Evolutionary conservation across 2,797 vertebrate genomes (phyloP).

Genomic region (Argya squamiceps): DNA sequence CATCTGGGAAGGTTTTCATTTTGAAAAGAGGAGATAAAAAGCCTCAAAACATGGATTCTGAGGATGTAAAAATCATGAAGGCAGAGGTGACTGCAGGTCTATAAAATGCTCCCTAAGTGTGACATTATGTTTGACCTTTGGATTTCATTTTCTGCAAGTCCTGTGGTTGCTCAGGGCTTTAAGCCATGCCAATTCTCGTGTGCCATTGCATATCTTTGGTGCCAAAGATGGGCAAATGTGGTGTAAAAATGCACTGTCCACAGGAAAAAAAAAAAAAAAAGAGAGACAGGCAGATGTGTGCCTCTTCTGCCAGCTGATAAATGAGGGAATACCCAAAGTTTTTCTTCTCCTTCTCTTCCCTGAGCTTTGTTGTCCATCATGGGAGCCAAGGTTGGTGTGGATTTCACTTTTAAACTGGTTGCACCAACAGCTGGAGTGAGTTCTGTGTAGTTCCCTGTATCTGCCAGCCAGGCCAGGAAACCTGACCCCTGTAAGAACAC

Average conservation of each 20-base stretch:
- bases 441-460: background rate
- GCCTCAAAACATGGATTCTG: background rate
- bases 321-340: background rate
- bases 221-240: background rate
- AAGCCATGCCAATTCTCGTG: background rate
- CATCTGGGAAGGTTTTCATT: background rate
- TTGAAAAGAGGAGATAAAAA: background rate
- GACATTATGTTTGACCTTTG: background rate
- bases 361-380: background rate
- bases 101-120: background rate
- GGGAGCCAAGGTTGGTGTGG: background rate
- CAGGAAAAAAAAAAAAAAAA: background rate
- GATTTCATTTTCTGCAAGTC: background rate
- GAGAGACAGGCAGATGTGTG: background rate
- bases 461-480: background rate
- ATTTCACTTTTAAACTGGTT: background rate
- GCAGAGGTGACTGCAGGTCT: background rate
- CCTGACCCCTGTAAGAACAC: background rate
- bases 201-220: background rate
- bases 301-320: background rate
- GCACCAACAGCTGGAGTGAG: background rate
- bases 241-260: background rate
- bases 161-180: background rate
- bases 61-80: background rate
- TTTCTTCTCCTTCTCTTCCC: background rate